Percentiles rank a stretch among this genome's conserved stretches.
These are phyloP conservation scores for Andrena haemorrhoa DNA, from an alignment of 2,888 invertebrate species.

Conservation along the genomic window DNA sequence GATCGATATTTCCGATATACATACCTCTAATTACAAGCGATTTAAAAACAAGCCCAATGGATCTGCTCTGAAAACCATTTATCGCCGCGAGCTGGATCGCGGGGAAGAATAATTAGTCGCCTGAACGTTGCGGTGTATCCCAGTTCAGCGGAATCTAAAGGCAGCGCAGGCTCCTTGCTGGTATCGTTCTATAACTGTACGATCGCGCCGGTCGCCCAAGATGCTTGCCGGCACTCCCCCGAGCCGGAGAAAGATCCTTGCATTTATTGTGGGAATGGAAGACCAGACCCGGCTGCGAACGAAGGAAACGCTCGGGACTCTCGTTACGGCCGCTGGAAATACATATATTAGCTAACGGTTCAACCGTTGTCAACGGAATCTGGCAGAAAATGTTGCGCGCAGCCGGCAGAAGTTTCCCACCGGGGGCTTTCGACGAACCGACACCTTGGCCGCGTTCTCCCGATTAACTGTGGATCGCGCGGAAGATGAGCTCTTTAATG, in stretches of 20 bases:
- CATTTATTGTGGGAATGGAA: constrained; percentile 58
- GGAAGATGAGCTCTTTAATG: constrained; percentile 2
- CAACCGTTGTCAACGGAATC: constrained; percentile 11
- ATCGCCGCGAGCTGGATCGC: not conserved
- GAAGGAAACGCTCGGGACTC: constrained; percentile 25
- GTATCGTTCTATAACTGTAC: constrained; percentile 64
- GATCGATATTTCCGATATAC: constrained; percentile 29
- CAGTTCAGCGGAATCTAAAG: constrained; percentile 52
- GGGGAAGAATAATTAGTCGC: not conserved
- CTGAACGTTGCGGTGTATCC: not conserved
- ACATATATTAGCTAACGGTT: constrained; percentile 54
- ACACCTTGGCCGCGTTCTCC: not conserved
- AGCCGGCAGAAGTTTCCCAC: not conserved
- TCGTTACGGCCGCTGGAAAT: constrained; percentile 39
- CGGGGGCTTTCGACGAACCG: not conserved
- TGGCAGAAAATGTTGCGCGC: not conserved
- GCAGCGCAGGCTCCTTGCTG: constrained; percentile 74
- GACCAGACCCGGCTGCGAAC: constrained; percentile 1
- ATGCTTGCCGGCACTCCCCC: constrained; percentile 58
- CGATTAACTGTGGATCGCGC: too few relatives aligned
- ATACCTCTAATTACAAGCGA: constrained; percentile 17
- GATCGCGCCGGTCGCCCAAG: constrained; percentile 34
- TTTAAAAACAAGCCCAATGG: constrained; percentile 19
- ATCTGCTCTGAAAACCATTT: not conserved
- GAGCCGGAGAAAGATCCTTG: constrained; percentile 36